Conservation (phyloP, 1,140 invertebrate species). For the Solen grandis region DNA sequence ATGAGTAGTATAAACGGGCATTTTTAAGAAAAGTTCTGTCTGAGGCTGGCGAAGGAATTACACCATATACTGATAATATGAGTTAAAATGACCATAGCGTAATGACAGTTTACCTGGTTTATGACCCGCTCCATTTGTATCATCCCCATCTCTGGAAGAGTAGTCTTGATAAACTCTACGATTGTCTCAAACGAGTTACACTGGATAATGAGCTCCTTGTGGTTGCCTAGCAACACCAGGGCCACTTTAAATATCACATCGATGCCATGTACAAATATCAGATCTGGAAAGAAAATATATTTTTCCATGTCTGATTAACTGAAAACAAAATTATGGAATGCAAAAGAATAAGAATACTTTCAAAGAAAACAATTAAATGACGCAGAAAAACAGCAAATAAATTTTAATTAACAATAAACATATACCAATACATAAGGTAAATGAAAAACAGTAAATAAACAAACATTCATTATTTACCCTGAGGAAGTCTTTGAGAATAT, state of each 20-base stretch:
- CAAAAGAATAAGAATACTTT: neutral
- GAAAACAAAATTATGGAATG: neutral
- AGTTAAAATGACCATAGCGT: too few species aligned
- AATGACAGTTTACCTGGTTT: slow-evolving; percentile 89
- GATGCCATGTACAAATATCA: slow-evolving; percentile 93
- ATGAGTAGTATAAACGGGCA: too few species aligned
- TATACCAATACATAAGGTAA: too few species aligned
- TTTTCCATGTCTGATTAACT: neutral
- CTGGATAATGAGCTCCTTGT: slow-evolving; percentile 90
- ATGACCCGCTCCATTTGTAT: slow-evolving; percentile 87
- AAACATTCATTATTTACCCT: too few species aligned
- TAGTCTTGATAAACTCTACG: slow-evolving; percentile 93
- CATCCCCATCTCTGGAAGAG: slow-evolving; percentile 81
- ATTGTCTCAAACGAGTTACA: slow-evolving; percentile 95
- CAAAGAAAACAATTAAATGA: neutral
- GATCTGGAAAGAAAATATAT: slow-evolving; percentile 85
- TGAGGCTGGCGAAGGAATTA: too few species aligned
- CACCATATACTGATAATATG: too few species aligned
- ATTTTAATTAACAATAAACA: neutral
- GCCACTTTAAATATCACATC: slow-evolving; percentile 95
- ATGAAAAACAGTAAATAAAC: too few species aligned
- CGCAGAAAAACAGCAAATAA: neutral
- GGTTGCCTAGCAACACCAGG: slow-evolving; percentile 90
- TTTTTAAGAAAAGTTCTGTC: too few species aligned
- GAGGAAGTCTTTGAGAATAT: too few species aligned